Base-by-base conservation (phyloP, 2,113 vertebrate genomes). In the Perccottus glenii region DNA sequence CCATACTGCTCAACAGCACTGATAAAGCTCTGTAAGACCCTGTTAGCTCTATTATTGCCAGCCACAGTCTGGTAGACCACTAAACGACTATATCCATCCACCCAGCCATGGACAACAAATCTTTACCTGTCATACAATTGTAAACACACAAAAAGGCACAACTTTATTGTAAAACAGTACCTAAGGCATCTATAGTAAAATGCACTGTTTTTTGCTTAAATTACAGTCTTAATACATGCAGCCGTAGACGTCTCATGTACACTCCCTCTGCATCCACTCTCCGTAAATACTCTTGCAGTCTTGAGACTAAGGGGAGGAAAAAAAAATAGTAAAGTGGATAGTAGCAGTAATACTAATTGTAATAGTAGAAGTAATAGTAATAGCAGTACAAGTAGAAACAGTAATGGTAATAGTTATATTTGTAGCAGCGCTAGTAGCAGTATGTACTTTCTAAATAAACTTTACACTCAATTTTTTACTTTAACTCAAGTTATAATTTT, bases 41-140 rank as follows among this genome's bases (percentile, higher is more conserved):
- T 75, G 36, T 4, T 6, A 32, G 72, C 71, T 36, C 46, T 36
- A 4, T 74, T 67, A 40, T 75, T 67, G 42, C 27, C 38, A 16
- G 72, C 57, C 9, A 35, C 60, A 55, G 42, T 58, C 52, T 70
- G 51, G 66, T 58, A 75, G 15, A 69, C 67, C 10, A 56, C 27
- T 40, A 71, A 32, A 19, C 16, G 0, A 60, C 55, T 53, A 56
- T 66, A 77, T 44, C 56, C 43, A 71, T 71, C 60, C 5, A 53
- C 36, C 42, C 61, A 61, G 14, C 74, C 74, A 55, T 71, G 65
- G 51, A 70, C 36, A 19, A 70, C 67, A 44, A 70, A 61, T 52
- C 67, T 61, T 57, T 57, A 70, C 11, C 67, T 70, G 33, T 46
- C 38, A 1, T 40, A 40, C 38, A 40, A 40, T 40, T 40, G 38